Percentiles rank a stretch among this genome's conserved stretches.
phyloP scores from a whole-genome alignment of 2,888 invertebrate species.

The Sinhomidia bicolor region DNA sequence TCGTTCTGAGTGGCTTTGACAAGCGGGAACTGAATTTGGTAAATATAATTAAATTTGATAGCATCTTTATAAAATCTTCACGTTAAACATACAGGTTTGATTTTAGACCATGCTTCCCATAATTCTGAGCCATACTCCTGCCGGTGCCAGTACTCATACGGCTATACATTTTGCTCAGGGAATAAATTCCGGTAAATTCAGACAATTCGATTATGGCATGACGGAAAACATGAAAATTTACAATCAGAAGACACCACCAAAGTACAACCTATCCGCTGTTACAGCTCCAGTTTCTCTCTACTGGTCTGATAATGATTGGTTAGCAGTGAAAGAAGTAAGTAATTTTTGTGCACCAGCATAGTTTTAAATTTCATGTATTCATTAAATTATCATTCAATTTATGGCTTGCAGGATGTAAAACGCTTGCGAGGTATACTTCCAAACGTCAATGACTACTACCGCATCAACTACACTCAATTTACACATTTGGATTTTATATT shows the following conservation, averaged over 20 bases:
- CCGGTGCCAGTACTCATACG: slow-evolving; percentile 82
- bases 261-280: slow-evolving; percentile 74
- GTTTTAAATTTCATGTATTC: neutral
- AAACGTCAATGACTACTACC: slow-evolving; percentile 58
- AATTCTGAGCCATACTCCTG: slow-evolving; percentile 80
- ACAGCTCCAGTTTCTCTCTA: slow-evolving; percentile 72
- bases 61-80: neutral
- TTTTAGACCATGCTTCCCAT: slow-evolving; percentile 84
- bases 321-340: slow-evolving; percentile 70
- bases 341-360: neutral
- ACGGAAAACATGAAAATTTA: slow-evolving; percentile 74
- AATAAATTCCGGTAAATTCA: slow-evolving; percentile 79
- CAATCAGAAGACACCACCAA: slow-evolving; percentile 75
- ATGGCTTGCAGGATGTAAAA: slow-evolving; percentile 62
- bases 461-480: slow-evolving; percentile 59
- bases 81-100: neutral
- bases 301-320: slow-evolving; percentile 77
- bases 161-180: slow-evolving; percentile 82
- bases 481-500: slow-evolving; percentile 70
- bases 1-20: slow-evolving; percentile 85
- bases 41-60: slow-evolving; percentile 38
- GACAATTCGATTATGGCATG: slow-evolving; percentile 81
- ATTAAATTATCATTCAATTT: neutral
- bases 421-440: slow-evolving; percentile 39
- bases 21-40: slow-evolving; percentile 82